A percentile compares a stretch with the other conserved stretches of the same genome.
phyloP scores from a whole-genome alignment of 2,113 vertebrate species.

The Ciconia stormi region DNA sequence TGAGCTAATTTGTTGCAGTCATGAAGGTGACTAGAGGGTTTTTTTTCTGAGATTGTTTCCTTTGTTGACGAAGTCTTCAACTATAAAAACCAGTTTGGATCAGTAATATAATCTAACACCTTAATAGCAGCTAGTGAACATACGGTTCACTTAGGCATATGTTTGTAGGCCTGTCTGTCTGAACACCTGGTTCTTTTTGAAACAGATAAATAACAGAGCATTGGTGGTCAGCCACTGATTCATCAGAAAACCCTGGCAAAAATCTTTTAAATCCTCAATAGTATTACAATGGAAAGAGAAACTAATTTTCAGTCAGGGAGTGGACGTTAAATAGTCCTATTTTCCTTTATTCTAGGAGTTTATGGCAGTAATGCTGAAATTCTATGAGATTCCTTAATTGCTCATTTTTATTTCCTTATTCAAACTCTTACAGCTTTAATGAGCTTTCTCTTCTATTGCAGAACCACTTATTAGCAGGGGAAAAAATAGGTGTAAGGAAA shows the following conservation, averaged over 20 bases:
- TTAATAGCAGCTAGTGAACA: not conserved
- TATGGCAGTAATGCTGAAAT: not conserved
- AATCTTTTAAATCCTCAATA: not conserved
- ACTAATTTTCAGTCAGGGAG: not conserved
- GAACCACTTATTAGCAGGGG: not conserved
- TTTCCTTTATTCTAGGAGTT: not conserved
- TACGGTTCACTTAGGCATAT: not conserved
- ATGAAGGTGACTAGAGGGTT: not conserved
- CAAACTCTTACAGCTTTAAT: not conserved
- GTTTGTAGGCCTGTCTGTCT: not conserved
- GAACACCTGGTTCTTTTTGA: not conserved
- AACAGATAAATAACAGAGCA: not conserved
- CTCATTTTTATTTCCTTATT: not conserved
- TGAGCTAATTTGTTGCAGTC: not conserved
- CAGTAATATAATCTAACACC: not conserved
- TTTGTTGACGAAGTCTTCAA: not conserved
- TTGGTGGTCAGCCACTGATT: not conserved
- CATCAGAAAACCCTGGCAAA: not conserved
- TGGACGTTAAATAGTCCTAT: not conserved
- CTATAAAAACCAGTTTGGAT: not conserved
- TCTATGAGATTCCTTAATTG: not conserved
- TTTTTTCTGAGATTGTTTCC: not conserved
- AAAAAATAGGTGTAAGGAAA: not conserved
- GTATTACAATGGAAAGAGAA: not conserved
- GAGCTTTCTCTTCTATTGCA: not conserved